Base-by-base conservation (phyloP, 92 coral and sea anemone species). In the Isaurus tuberculatus region DNA sequence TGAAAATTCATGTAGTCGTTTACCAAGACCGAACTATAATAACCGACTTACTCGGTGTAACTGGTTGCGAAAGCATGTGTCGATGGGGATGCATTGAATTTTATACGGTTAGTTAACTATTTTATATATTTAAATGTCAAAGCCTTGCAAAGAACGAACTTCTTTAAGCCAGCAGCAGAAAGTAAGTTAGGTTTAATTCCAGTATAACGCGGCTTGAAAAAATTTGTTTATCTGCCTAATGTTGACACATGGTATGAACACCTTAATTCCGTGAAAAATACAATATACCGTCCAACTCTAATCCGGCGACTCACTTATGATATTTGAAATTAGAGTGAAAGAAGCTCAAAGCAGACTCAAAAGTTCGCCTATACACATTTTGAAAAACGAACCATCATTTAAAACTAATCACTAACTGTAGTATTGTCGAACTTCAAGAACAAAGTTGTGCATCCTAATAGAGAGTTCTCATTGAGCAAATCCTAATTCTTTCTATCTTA, bases 1-100 rank as follows among this genome's bases (percentile, higher is more conserved):
- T 8, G 9, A 22, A 5, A 51, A 20, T 4, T 8, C 60, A 5
- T 4, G 26, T 51, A 15, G 20, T 51, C 60, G 5, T n/a, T 51
- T 51, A 1, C 20, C 60, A 0, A 15, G 22, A 15, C 17, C 17
- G 60, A 55, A n/a, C n/a, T 25, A 55, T 55, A 17, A 10, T 0
- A 55, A 55, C 1, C 63, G 23, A 55, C 0, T 7, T 8, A 22
- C 25, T 55, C 0, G 19, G 23, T 22, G 11, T 0, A 7, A 19
- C n/a, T 1, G n/a, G 8, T 22, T 19, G 63, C 8, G 27, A 22
- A 33, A 75, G 14, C 48, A 75, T 75, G 81, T 75, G 81, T 30
- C 67, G 81, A 22, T 75, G 81, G 81, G 81, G 81, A 8, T 75
- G 81, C 30, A 11, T 66, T 10, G 29, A 75, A 75, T 51, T 28